Base-by-base conservation (phyloP, 2,888 invertebrate genomes). In the Andrena fulva region DNA sequence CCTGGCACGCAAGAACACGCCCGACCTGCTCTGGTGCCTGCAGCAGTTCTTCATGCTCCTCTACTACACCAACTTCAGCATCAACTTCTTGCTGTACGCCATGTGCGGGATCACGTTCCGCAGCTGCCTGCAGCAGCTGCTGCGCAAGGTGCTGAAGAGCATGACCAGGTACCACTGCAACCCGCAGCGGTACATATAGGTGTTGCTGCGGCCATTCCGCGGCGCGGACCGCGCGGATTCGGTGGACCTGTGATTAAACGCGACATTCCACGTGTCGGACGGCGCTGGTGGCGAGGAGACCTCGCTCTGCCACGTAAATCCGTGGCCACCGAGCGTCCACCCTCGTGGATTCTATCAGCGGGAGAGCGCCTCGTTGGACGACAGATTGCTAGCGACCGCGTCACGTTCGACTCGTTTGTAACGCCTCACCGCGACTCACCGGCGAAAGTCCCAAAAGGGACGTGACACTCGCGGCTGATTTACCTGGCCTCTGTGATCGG, bases 1-100 rank as follows among this genome's bases (percentile, higher is more conserved):
- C 0, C 88, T 95, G 54, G 94, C 94, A 82, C 93, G 94, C 10
- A 93, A 93, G 86, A 88, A 93, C 31, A 92, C 94, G 2, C 94
- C 95, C 0, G 91, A 93, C 16, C 89, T 93, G 20, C 90, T 95
- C 2, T 95, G 95, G 94, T 95, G 95, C 83, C 88, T 95, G 33
- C 96, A 96, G 84, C 95, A 96, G 87, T 94, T 96, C 80, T 95
- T 95, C 84, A 96, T 96, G 95, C 92, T 96, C 2, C 93, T 96
- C 2, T 96, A 96, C 91, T 96, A 96, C 92, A 95, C 96, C 6
- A 96, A 96, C 91, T 96, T 96, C 92, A 95, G 96, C 90, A 95
- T 96, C 78, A 96, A 96, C 91, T 96, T 96, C 90, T 91, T 96
- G 8, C 93, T 96, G 24, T 96, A 96, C 92, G 95, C 96, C 8